phyloP scores from a whole-genome alignment of 2,113 vertebrate genomes.

The Ameiurus melas region DNA sequence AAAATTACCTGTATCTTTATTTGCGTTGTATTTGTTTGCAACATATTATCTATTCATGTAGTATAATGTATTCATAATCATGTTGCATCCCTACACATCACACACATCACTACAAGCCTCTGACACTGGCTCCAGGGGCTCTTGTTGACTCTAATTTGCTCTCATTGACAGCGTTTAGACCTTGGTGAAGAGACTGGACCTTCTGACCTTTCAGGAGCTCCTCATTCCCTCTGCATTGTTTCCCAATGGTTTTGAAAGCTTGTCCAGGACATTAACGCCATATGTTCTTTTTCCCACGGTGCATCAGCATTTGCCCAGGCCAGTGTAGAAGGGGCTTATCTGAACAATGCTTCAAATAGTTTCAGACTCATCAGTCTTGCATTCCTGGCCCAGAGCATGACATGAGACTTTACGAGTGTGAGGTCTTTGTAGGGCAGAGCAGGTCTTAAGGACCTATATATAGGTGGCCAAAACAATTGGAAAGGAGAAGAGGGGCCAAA shows the following conservation, averaged over 20 bases:
- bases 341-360: slow-evolving; percentile 77
- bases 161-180: slow-evolving; percentile 18
- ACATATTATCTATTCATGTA: background rate
- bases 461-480: slow-evolving; percentile 51
- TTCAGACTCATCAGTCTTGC: slow-evolving; percentile 66
- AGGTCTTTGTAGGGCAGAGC: slow-evolving; percentile 43
- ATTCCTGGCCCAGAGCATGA: slow-evolving; percentile 59
- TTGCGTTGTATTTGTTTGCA: too few relatives aligned
- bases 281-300: slow-evolving; percentile 81
- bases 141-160: background rate
- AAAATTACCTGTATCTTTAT: background rate
- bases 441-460: slow-evolving; percentile 45
- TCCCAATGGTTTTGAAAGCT: slow-evolving; percentile 45
- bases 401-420: slow-evolving; percentile 45
- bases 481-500: slow-evolving; percentile 39
- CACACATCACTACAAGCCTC: background rate
- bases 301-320: slow-evolving; percentile 60
- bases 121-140: background rate
- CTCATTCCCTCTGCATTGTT: slow-evolving; percentile 49
- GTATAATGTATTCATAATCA: background rate
- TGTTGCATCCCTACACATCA: background rate
- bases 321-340: slow-evolving; percentile 67
- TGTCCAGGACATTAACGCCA: slow-evolving; percentile 61
- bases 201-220: slow-evolving; percentile 22
- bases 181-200: slow-evolving; percentile 27